Evolutionary conservation across 2,888 invertebrate genomes (phyloP), one percentile per base, ranked within the genome.

Genomic region (Epinotia ramella): DNA sequence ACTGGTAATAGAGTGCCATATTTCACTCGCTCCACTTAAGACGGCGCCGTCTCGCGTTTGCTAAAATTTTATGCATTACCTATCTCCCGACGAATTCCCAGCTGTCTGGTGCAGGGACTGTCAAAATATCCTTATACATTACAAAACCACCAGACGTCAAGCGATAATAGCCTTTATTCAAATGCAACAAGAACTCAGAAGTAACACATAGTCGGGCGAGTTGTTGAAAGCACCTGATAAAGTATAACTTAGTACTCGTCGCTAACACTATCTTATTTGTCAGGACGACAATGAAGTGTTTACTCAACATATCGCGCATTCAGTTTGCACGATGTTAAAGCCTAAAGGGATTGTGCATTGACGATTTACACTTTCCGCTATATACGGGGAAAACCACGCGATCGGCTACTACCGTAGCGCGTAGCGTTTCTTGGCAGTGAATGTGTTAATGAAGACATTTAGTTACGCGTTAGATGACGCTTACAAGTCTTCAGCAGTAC

Each of bases 41-140:
- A 83, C 77, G 75, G 78, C 77, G 72, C 80, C 78, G 63, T 18
- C 68, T 73, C 73, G 78, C 73, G 77, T 78, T 82, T 79, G 80
- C 82, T 81, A 79, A 84, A 86, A 87, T 84, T 86, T 86, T 85
- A 86, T 87, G 86, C 86, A 84, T 87, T 85, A 84, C 81, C 82
- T 81, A 81, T 83, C 81, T 79, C 80, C 73, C 68, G 79, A 79
- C 78, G 84, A 82, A 82, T 82, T 83, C 82, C 78, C 80, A 77
- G 79, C 83, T 83, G 84, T 81, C 84, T 84, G 76, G 64, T 79
- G 82, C 82, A 84, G 83, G 80, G 62, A 79, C 79, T 80, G 82
- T 84, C 83, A 82, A 82, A 83, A 82, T 82, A 84, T 81, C 79
- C 79, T 78, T 7, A 77, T 67, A 78, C 78, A 79, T 80, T 28